Evolutionary conservation across 2,113 vertebrate genomes (phyloP).

Genomic region (Hucho hucho): DNA sequence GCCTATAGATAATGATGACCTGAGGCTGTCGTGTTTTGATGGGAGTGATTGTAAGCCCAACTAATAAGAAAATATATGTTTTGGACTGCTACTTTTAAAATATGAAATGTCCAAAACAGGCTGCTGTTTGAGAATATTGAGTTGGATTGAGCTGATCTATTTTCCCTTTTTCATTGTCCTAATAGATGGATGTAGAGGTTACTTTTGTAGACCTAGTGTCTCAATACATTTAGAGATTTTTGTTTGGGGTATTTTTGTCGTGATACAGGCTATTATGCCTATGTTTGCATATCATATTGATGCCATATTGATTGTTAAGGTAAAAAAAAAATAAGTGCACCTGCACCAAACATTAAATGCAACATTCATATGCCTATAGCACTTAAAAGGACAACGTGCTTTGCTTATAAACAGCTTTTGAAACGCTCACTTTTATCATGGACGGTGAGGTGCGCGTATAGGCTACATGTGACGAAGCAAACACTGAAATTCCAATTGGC

Average conservation of each 20-base stretch:
- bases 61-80: too few relatives aligned
- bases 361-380: too few relatives aligned
- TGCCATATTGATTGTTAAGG: background rate
- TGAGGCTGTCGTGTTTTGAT: too few relatives aligned
- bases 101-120: too few relatives aligned
- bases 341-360: too few relatives aligned
- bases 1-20: too few relatives aligned
- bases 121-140: background rate
- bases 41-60: too few relatives aligned
- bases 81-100: too few relatives aligned
- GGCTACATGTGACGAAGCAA: background rate
- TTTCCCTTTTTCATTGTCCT: too few relatives aligned
- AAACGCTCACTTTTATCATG: background rate
- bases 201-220: background rate
- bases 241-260: background rate
- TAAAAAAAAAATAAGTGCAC: too few relatives aligned
- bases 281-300: background rate
- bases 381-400: background rate
- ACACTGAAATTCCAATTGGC: background rate
- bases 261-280: background rate
- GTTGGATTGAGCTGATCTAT: too few relatives aligned
- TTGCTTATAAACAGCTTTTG: background rate
- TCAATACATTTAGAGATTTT: background rate
- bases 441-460: background rate
- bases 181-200: too few relatives aligned